Conservation (phyloP, 2,888 invertebrate genomes). For the Brachynemurus nebulosus region DNA sequence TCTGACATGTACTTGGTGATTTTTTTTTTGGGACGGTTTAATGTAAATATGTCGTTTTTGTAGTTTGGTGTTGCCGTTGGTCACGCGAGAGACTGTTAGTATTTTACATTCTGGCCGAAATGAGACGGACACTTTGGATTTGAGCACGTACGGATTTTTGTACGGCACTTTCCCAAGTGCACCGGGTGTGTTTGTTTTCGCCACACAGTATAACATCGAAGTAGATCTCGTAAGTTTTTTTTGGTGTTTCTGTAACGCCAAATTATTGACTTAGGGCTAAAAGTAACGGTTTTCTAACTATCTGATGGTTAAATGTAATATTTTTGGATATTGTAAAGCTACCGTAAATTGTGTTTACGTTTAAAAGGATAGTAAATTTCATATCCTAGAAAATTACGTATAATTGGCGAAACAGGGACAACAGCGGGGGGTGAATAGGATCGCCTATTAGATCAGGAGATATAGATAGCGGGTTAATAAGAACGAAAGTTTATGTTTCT, state of each 20-base stretch:
- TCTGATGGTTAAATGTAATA: too few species aligned
- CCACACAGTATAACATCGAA: slow-evolving; percentile 73
- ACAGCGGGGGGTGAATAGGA: too few species aligned
- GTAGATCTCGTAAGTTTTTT: slow-evolving; percentile 58
- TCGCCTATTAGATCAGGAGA: too few species aligned
- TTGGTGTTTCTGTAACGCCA: neutral
- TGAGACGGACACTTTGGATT: slow-evolving; percentile 59
- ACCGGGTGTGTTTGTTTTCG: slow-evolving; percentile 91
- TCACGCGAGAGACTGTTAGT: slow-evolving; percentile 75
- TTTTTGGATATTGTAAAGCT: too few species aligned
- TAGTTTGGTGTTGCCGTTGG: slow-evolving; percentile 67
- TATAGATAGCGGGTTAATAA: too few species aligned
- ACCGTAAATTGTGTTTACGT: too few species aligned
- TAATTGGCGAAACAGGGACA: too few species aligned
- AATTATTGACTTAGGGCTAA: neutral
- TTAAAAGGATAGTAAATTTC: too few species aligned
- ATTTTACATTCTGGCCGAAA: slow-evolving; percentile 54
- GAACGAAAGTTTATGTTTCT: too few species aligned
- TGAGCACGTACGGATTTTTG: slow-evolving; percentile 86
- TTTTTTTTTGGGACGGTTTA: neutral
- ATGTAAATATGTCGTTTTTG: slow-evolving; percentile 19
- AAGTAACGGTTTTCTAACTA: too few species aligned
- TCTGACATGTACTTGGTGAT: too few species aligned
- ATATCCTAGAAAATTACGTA: too few species aligned
- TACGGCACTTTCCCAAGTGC: slow-evolving; percentile 94